Evolutionary conservation across 2,113 vertebrate species (phyloP).

Genomic region (Hypomesus transpacificus): DNA sequence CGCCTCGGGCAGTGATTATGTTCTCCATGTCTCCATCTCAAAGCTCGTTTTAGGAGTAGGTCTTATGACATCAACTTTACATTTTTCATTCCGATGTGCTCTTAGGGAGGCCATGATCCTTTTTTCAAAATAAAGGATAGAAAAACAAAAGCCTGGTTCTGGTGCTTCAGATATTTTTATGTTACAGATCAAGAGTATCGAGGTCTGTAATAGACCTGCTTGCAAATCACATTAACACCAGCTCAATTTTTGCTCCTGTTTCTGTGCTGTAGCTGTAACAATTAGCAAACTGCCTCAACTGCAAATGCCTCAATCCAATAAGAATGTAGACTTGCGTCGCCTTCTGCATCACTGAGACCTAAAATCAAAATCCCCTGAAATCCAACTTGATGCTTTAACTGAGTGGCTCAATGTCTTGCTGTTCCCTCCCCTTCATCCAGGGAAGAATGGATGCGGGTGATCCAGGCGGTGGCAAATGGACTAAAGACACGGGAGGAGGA

Average conservation of each 20-base stretch:
- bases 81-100: too few relatives aligned
- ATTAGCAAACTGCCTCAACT: too few relatives aligned
- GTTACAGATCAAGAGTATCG: background rate
- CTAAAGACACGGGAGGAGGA: constrained; percentile 82
- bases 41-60: background rate
- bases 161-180: background rate
- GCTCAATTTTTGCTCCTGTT: background rate
- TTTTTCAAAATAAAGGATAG: too few relatives aligned
- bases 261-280: too few relatives aligned
- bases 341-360: too few relatives aligned
- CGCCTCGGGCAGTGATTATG: too few relatives aligned
- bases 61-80: background rate
- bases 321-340: too few relatives aligned
- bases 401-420: background rate
- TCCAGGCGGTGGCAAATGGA: constrained; percentile 90
- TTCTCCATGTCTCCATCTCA: too few relatives aligned
- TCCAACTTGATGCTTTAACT: too few relatives aligned
- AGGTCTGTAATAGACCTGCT: background rate
- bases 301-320: too few relatives aligned
- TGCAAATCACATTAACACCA: background rate
- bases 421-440: constrained; percentile 50
- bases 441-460: constrained; percentile 91
- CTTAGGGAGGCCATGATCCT: too few relatives aligned
- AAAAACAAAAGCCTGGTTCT: background rate
- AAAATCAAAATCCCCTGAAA: too few relatives aligned